phyloP scores from a whole-genome alignment of 2,797 vertebrate genomes.

The Xenops minutus region DNA sequence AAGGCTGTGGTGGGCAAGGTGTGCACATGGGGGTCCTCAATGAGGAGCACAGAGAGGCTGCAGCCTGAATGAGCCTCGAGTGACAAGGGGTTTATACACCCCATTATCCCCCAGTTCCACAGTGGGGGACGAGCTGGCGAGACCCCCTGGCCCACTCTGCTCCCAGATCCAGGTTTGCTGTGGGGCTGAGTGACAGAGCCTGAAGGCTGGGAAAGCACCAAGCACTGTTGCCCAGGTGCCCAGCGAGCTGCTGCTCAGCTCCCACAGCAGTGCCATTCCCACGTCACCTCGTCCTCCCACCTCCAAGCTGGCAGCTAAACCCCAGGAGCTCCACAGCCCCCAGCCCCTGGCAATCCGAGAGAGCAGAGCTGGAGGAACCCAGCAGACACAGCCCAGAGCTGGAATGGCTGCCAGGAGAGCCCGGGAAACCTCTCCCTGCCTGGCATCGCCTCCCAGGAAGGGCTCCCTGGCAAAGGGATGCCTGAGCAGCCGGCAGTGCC shows the following conservation, averaged over 20 bases:
- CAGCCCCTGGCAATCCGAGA: rapidly evolving
- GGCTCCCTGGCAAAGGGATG: not conserved
- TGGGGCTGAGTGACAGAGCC: not conserved
- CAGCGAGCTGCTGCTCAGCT: not conserved
- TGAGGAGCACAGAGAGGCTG: not conserved
- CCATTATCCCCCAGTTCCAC: not conserved
- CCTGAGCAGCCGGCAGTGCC: not conserved
- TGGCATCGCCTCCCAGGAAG: not conserved
- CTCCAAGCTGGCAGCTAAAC: not conserved
- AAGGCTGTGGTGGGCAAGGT: not conserved
- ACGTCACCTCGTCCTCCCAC: not conserved
- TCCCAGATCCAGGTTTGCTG: not conserved
- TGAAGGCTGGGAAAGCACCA: not conserved
- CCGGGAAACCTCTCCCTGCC: not conserved
- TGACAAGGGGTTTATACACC: not conserved
- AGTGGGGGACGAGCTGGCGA: rapidly evolving
- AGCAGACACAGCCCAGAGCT: rapidly evolving
- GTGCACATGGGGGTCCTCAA: rapidly evolving
- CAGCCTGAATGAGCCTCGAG: not conserved
- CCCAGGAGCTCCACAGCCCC: not conserved
- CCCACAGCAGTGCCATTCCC: not conserved
- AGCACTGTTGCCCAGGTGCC: rapidly evolving
- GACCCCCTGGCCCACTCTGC: not conserved
- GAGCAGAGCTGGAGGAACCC: not conserved
- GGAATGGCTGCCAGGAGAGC: not conserved